phyloP scores from a whole-genome alignment of 1,140 invertebrate species.

The Frieseomelitta varia region DNA sequence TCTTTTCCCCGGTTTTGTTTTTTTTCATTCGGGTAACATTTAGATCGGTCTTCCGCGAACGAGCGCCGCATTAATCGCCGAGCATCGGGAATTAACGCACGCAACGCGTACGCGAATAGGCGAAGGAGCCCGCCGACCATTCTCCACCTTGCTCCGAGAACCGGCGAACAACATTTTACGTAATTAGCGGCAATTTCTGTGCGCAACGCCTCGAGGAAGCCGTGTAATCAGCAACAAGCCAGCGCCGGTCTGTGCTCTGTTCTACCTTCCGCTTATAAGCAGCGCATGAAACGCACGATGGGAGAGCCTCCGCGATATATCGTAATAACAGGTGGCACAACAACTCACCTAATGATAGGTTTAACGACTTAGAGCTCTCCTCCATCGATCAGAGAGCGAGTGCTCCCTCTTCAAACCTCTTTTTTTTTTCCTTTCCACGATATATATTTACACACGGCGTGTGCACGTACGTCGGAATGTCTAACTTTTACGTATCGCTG shows the following conservation, averaged over 20 bases:
- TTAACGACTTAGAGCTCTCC: slow-evolving; percentile 21
- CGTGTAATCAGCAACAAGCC: slow-evolving; percentile 46
- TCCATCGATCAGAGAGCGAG: slow-evolving; percentile 53
- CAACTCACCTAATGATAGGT: slow-evolving; percentile 49
- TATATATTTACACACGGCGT: background rate
- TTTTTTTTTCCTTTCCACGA: background rate
- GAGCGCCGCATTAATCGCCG: background rate
- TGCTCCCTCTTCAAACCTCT: slow-evolving; percentile 22
- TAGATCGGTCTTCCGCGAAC: background rate
- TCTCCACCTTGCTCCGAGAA: too few species aligned
- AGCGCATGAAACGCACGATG: slow-evolving; percentile 24
- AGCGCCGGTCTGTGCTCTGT: slow-evolving; percentile 38
- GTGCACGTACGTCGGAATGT: background rate
- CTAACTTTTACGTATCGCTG: slow-evolving; percentile 3
- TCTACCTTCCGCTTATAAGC: slow-evolving; percentile 40
- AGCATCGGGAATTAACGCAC: slow-evolving; percentile 25
- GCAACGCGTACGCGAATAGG: background rate
- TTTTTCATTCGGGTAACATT: background rate
- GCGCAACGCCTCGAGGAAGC: slow-evolving; percentile 19
- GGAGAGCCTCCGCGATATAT: slow-evolving; percentile 33
- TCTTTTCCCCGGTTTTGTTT: background rate
- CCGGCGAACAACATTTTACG: background rate
- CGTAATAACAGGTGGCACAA: slow-evolving; percentile 54
- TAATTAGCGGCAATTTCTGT: slow-evolving; percentile 31
- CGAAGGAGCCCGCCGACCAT: too few species aligned